Base-by-base conservation (phyloP, 2,113 vertebrate genomes). In the Nestor notabilis region DNA sequence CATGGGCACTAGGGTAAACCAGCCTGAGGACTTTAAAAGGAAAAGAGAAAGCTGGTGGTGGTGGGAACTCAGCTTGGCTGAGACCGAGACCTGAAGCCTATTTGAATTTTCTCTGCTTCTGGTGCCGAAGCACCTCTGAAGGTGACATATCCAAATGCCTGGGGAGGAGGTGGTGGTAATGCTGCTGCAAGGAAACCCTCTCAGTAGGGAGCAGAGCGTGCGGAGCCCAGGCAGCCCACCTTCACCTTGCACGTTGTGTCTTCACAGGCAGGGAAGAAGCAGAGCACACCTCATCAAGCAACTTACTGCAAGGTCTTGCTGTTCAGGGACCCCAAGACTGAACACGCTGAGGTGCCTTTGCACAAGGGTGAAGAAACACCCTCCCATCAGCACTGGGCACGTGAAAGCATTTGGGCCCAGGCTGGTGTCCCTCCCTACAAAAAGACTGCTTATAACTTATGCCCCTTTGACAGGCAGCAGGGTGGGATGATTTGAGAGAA, bases 31-130 rank as follows among this genome's bases (percentile, higher is more conserved):
- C 53, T 94, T 79, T 7, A 11, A 6, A 65, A 80, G 50, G 69
- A 10, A 47, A 37, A 28, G 41, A 0, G 5, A 53, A 87, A 87
- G 35, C 23, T 2, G 0, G 2, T 14, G 1, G 31, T 29, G 55
- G 39, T n/a, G 24, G 23, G 66, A 93, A 44, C 37, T 52, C 5
- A 23, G 44, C 37, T 39, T 47, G 66, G 44, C 82, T 37, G 52
- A 7, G 39, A 64, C 52, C 81, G 52, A 71, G 35, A 44, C 58
- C 31, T 68, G 58, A 6, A 77, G 3, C 19, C 65, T 55, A 3
- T 0, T 16, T 14, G 24, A 8, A 39, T 52, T 50, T 37, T 33
- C 24, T 37, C 49, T 4, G 3, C 3, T 79, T 60, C 15, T 1
- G 46, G 49, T 65, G 81, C 56, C 65, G 0, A 1, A 90, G 87